Percentiles rank a stretch among this genome's conserved stretches.
Conservation (phyloP, 2,888 invertebrate species). For the Pseudoips prasinana region DNA sequence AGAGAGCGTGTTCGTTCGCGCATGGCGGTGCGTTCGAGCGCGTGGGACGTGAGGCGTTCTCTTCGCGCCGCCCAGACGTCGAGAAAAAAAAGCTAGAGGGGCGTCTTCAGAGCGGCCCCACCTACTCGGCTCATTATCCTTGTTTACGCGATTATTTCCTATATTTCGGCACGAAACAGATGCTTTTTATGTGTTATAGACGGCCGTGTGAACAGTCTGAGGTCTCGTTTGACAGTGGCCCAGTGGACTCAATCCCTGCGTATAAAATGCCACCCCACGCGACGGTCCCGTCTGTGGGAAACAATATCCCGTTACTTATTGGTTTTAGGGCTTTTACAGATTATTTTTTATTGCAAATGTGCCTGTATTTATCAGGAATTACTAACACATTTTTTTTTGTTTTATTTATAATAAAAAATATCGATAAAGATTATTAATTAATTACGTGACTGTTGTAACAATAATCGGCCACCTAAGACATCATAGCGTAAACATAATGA, state of each 20-base stretch:
- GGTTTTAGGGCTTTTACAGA: conserved; percentile 10
- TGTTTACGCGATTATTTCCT: conserved; percentile 73
- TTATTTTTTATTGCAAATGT: conserved; percentile 7
- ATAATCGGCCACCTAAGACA: too few relatives aligned
- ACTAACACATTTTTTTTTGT: too few relatives aligned
- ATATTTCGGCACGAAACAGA: conserved; percentile 67
- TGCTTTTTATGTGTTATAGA: conserved; percentile 53
- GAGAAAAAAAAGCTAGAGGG: conserved; percentile 72
- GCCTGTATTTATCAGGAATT: too few relatives aligned
- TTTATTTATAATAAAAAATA: too few relatives aligned
- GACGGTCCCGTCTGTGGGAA: conserved; percentile 60
- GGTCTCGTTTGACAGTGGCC: conserved; percentile 75
- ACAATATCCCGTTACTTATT: conserved; percentile 48
- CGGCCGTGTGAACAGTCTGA: conserved; percentile 70
- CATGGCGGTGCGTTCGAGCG: conserved; percentile 64
- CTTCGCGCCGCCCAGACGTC: conserved; percentile 72
- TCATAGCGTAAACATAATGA: too few relatives aligned
- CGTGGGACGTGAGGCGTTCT: conserved; percentile 73
- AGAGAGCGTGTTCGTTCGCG: conserved; percentile 55
- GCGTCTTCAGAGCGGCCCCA: conserved; percentile 71
- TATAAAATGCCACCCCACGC: conserved; percentile 78
- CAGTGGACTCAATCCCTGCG: conserved; percentile 65
- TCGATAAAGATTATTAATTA: too few relatives aligned
- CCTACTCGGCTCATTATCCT: conserved; percentile 77
- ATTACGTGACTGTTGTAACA: too few relatives aligned